Base-by-base conservation (phyloP, 2,797 vertebrate genomes). In the Choloepus didactylus region DNA sequence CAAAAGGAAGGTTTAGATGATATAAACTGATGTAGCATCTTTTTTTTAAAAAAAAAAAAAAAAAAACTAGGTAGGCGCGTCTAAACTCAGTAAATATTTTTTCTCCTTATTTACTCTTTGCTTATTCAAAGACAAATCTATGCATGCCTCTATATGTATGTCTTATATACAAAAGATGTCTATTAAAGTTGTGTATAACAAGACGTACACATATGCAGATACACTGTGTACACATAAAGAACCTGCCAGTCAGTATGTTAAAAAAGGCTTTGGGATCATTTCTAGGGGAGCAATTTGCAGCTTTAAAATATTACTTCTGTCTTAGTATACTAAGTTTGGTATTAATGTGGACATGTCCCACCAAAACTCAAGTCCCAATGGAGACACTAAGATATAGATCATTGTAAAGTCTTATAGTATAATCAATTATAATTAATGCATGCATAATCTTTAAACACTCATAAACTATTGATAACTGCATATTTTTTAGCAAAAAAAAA, bases 381-480 rank as follows among this genome's bases (percentile, higher is more conserved):
- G 56, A 44, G 60, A 44, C 10, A 64, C 67, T 75, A 70, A 82
- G 25, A 75, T 73, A 59, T 14, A 7, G 89, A 62, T 67, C 16
- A 85, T 54, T 88, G 87, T 41, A 8, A 12, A 83, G n/a, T 41
- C 9, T 44, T 92, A 31, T 93, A 67, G 80, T 59, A 21, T 56
- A 83, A 88, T 59, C 11, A 79, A 23, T 87, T 54, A 54, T 31
- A 85, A 72, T 90, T 56, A 84, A 62, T 70, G 44, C 5, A 67
- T 56, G 4, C n/a, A 41, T 79, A 38, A n/a, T 85, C 94, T 96
- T 93, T 95, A 95, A 84, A 80, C 72, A 64, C 49, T 82, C 21
- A 91, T 56, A 96, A 97, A 97, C 96, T 94, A 41, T 14, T 91
- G 84, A 81, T 86, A 95, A 96, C 83, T 96, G 51, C 92, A 82